Base-by-base conservation (phyloP, 2,797 vertebrate species). In the Gallinago nigripennis region DNA sequence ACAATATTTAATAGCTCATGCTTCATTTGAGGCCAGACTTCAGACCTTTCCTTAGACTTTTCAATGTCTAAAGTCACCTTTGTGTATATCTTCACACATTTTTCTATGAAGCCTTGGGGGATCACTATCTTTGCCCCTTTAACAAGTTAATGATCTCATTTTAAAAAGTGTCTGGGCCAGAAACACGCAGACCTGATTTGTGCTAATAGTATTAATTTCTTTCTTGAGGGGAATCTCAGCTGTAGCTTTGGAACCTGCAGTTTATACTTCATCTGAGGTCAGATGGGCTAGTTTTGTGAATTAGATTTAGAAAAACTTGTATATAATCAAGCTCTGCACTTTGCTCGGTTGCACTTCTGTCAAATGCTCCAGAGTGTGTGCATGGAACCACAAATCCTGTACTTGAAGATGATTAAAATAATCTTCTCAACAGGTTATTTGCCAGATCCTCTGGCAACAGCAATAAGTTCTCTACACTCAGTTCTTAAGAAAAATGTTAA, bases 61-160 rank as follows among this genome's bases (percentile, higher is more conserved):
- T 86, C 85, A 94, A 94, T 94, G 86, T 83, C 84, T 93, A 87
- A 95, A 94, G 89, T 95, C 93, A 95, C 77, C 85, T 95, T 76
- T 92, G 80, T 90, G 88, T 88, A 31, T 72, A 81, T 76, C 73
- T 92, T 88, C 39, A 46, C 58, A 72, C 12, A 90, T 75, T 92
- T 92, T 88, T 50, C 82, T 72, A 48, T 63, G 91, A 83, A 91
- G 82, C 94, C 93, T 81, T 83, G 30, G 88, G 80, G 90, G 81
- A 80, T 88, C 73, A 43, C 80, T 96, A 31, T 81, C 88, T 86
- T 86, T 83, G 65, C 33, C 54, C 84, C 72, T 94, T 82, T 76
- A 82, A 70, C 70, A 81, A 56, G 84, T 88, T 86, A 86, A 92
- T 84, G 81, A 90, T 76, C 86, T 92, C 77, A 81, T 95, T 94